phyloP scores from a whole-genome alignment of 30 jellyfish, hydroid and myxozoan genomes.

The Turritopsis rubra region DNA sequence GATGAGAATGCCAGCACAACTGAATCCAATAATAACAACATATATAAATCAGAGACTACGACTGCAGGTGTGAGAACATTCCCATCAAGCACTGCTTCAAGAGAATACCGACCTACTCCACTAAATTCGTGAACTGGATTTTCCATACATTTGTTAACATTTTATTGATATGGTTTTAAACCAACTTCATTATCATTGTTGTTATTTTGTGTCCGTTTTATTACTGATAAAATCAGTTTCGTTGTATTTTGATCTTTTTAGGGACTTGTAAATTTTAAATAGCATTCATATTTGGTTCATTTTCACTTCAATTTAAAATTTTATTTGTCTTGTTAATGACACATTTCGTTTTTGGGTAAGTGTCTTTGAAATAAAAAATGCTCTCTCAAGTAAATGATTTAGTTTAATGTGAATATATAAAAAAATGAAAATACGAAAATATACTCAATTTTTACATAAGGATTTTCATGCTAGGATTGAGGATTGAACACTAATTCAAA shows the following conservation, averaged over 20 bases:
- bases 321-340: background rate
- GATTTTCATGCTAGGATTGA: no score
- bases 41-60: background rate
- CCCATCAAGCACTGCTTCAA: background rate
- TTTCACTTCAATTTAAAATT: background rate
- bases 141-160: background rate
- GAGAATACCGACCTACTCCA: background rate
- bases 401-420: no score
- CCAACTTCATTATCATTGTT: background rate
- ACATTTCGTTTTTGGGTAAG: background rate
- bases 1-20: background rate
- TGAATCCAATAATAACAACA: constrained; percentile 7
- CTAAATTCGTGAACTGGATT: background rate
- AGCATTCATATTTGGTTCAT: background rate
- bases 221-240: background rate
- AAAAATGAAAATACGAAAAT: no score
- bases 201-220: no score
- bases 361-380: no score
- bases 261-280: background rate
- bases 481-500: no score
- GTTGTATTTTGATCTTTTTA: background rate
- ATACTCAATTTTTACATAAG: no score
- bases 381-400: no score
- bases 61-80: no score
- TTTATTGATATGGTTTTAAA: background rate